A percentile compares a stretch with the other conserved stretches of the same genome.
Conservation (phyloP, 2,797 vertebrate species). For the Lacerta bilineata region DNA sequence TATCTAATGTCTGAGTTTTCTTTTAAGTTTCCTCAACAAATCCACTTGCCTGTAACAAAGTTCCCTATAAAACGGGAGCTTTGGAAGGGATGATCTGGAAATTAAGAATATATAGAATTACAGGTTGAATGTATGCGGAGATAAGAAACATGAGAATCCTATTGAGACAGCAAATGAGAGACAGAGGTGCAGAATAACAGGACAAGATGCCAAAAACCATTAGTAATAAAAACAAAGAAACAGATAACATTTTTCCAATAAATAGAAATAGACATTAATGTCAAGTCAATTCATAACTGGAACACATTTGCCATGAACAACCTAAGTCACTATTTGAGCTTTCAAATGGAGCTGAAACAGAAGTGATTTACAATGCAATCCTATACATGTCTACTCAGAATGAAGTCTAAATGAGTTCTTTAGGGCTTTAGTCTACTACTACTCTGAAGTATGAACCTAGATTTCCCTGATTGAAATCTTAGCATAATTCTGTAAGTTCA, state of each 20-base stretch:
- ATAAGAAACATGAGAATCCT: neutral
- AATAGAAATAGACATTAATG: neutral
- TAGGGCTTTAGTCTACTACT: neutral
- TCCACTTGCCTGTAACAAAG: neutral
- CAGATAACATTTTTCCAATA: neutral
- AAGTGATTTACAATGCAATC: neutral
- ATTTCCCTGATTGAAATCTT: neutral
- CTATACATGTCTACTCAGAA: no score
- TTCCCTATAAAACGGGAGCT: neutral
- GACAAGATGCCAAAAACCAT: neutral
- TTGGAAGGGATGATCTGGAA: neutral
- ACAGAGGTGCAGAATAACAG: neutral
- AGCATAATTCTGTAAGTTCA: neutral
- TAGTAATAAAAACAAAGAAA: neutral
- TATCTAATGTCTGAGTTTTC: neutral
- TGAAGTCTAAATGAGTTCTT: no score
- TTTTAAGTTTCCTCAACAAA: conserved; percentile 4
- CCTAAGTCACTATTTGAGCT: neutral
- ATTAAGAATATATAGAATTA: neutral
- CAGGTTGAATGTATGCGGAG: neutral
- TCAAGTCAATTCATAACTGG: neutral
- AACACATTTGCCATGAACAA: neutral
- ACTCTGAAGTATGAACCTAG: neutral
- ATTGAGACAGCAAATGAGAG: neutral
- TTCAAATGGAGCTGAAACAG: neutral